phyloP scores from a whole-genome alignment of 2,113 vertebrate genomes.

The Pygoscelis adeliae region DNA sequence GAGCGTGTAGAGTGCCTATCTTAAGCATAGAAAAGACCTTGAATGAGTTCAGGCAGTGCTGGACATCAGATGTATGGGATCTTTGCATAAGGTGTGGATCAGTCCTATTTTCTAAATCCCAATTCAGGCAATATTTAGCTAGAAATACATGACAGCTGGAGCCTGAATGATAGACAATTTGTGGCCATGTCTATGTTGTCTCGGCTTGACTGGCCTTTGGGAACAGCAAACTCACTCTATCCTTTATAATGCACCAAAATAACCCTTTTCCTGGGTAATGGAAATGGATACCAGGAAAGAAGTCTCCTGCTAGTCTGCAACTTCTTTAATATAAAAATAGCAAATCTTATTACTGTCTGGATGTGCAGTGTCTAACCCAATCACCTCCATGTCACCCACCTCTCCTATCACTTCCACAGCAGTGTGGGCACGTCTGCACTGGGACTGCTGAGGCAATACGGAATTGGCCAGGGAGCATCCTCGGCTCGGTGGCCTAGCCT shows the following conservation, averaged over 20 bases:
- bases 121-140: neutral
- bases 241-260: neutral
- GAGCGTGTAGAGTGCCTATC: neutral
- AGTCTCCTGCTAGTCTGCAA: neutral
- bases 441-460: neutral
- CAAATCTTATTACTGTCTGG: neutral
- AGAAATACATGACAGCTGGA: neutral
- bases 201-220: neutral
- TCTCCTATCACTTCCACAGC: neutral
- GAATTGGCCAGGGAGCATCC: neutral
- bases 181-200: neutral
- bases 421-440: neutral
- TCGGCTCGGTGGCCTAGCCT: fast-evolving
- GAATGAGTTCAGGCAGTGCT: neutral
- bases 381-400: neutral
- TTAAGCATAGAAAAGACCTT: neutral
- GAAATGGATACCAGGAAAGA: neutral
- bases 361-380: neutral
- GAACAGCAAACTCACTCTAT: neutral
- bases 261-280: neutral
- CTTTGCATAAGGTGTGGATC: neutral
- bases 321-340: neutral
- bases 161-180: neutral
- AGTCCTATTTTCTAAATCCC: neutral
- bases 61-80: neutral